These are phyloP conservation scores for Pitangus sulphuratus DNA, from an alignment of 2,797 vertebrate species.

Conservation along the genomic window DNA sequence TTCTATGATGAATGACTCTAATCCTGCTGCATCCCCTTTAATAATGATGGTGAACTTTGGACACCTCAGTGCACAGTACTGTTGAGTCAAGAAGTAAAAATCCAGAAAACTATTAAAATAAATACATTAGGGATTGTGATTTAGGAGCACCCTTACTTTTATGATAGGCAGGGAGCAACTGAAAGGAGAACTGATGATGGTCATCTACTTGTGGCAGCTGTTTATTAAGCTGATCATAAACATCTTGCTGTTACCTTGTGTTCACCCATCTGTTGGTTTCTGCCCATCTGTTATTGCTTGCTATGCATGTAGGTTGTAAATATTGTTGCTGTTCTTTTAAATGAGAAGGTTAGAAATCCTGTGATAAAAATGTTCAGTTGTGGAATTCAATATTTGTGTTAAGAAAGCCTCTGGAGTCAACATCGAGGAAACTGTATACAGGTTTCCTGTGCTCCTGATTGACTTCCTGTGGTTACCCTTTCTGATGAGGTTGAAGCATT, in stretches of 20 bases:
- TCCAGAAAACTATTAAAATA: not conserved
- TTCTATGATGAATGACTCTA: not conserved
- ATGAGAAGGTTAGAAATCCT: not conserved
- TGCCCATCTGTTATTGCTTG: constrained; percentile 34
- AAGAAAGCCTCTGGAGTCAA: not conserved
- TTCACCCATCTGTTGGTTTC: constrained; percentile 36
- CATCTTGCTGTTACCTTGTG: constrained; percentile 38
- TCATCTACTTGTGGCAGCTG: constrained; percentile 31
- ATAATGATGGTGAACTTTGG: not conserved
- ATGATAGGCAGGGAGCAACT: not conserved
- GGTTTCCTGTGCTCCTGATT: not conserved
- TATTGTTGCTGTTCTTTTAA: not conserved
- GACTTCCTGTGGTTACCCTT: not conserved
- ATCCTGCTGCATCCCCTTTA: not conserved
- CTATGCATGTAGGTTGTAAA: not conserved
- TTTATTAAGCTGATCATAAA: not conserved
- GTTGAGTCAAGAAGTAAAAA: not conserved
- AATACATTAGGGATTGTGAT: not conserved
- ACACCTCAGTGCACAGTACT: not conserved
- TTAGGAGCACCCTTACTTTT: not conserved
- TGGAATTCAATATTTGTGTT: not conserved
- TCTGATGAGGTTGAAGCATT: not conserved
- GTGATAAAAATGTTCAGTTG: not conserved
- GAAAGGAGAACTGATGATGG: not conserved
- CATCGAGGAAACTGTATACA: accelerated